A percentile compares a stretch with the other conserved stretches of the same genome.
Conservation (phyloP, 2,797 vertebrate species). For the Epinephelus awoara region DNA sequence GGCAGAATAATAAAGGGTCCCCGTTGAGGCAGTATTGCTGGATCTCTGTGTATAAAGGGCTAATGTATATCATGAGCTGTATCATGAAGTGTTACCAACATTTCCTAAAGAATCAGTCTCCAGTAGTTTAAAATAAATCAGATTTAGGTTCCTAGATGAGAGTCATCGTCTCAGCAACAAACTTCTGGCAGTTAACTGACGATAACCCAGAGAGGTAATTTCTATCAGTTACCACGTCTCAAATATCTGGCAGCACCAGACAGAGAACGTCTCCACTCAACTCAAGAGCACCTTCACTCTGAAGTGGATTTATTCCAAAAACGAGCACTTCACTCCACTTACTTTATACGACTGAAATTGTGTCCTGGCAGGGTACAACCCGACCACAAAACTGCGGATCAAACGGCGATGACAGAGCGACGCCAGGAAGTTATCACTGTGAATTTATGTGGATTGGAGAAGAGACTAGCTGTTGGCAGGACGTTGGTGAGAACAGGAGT, state of each 20-base stretch:
- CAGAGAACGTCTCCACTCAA: background rate
- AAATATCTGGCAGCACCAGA: background rate
- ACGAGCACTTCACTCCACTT: background rate
- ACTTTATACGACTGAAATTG: constrained; percentile 5
- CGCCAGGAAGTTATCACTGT: constrained; percentile 46
- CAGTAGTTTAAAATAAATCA: background rate
- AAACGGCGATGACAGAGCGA: constrained; percentile 28
- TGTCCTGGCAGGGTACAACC: constrained; percentile 18
- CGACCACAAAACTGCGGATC: background rate
- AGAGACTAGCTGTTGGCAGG: constrained; percentile 36
- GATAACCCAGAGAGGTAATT: accelerated
- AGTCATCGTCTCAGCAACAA: background rate
- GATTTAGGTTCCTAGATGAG: background rate
- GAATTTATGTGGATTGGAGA: constrained; percentile 46
- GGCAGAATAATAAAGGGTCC: no score
- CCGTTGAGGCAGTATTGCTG: no score
- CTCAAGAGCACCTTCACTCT: constrained; percentile 5
- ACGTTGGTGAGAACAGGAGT: constrained; percentile 34
- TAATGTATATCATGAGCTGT: no score
- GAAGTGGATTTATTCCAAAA: constrained; percentile 9
- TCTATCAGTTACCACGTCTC: background rate
- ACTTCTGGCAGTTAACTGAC: background rate
- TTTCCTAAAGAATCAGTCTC: no score
- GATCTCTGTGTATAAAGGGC: no score
- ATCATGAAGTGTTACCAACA: no score